These are phyloP conservation scores for Cheilosia impressa DNA, from an alignment of 2,888 invertebrate species.

Conservation along the genomic window DNA sequence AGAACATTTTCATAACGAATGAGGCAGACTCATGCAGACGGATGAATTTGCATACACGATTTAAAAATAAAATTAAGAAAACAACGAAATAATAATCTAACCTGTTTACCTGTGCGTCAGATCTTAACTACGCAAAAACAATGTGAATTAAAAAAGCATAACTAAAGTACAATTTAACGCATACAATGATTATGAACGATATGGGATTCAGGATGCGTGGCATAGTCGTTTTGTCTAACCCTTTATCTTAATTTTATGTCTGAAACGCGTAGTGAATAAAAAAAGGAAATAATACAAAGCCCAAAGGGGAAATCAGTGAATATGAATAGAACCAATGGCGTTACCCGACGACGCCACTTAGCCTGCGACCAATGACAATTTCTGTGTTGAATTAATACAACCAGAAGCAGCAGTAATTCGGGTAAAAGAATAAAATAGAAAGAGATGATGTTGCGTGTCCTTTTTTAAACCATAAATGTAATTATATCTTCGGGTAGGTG, in stretches of 20 bases:
- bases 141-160: slow-evolving; percentile 42
- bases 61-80: slow-evolving; percentile 10
- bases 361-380: slow-evolving; percentile 41
- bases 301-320: slow-evolving; percentile 37
- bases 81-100: neutral
- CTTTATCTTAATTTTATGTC: slow-evolving; percentile 64
- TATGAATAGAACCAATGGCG: slow-evolving; percentile 17
- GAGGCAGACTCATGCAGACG: slow-evolving; percentile 21
- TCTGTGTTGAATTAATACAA: slow-evolving; percentile 47
- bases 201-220: slow-evolving; percentile 58
- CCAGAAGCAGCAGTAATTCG: slow-evolving; percentile 8
- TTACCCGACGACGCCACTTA: slow-evolving; percentile 29
- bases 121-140: slow-evolving; percentile 26
- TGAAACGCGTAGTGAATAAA: slow-evolving; percentile 57
- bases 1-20: slow-evolving; percentile 16
- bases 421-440: neutral
- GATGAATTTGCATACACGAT: slow-evolving; percentile 36
- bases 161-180: neutral
- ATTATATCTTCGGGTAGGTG: slow-evolving; percentile 26
- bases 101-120: neutral
- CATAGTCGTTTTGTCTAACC: slow-evolving; percentile 57
- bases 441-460: neutral
- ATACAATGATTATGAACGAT: slow-evolving; percentile 51
- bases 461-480: slow-evolving; percentile 24
- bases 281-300: slow-evolving; percentile 24